phyloP scores from a whole-genome alignment of 2,797 vertebrate species.

The Simalia tracyae region DNA sequence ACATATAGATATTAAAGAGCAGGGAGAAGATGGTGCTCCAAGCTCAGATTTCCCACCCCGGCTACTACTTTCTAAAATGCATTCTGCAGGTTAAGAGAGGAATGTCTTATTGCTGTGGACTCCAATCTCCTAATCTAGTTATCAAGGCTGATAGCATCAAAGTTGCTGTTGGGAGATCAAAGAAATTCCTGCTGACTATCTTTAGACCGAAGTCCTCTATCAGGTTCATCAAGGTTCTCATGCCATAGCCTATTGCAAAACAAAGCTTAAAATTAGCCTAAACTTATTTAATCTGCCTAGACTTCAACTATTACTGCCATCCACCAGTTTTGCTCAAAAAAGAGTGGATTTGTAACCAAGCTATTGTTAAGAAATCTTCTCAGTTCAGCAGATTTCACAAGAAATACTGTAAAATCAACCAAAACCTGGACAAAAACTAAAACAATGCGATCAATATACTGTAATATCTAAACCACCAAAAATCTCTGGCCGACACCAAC shows the following conservation, averaged over 20 bases:
- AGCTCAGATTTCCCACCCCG: neutral
- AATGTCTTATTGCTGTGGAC: neutral
- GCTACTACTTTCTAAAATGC: neutral
- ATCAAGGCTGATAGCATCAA: neutral
- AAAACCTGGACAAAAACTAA: neutral
- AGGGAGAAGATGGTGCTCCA: neutral
- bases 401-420: neutral
- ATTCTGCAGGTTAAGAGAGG: neutral
- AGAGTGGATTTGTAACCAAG: neutral
- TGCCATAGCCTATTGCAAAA: neutral
- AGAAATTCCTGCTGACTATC: neutral
- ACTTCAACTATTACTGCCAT: neutral
- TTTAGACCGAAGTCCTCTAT: neutral
- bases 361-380: neutral
- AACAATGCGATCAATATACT: neutral
- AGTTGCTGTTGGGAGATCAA: neutral
- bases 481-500: neutral
- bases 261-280: neutral
- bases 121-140: neutral
- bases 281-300: neutral
- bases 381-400: neutral
- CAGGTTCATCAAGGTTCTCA: neutral
- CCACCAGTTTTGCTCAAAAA: neutral
- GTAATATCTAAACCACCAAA: neutral
- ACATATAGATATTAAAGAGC: neutral